phyloP scores from a whole-genome alignment of 2,797 vertebrate species.

The Manis javanica region DNA sequence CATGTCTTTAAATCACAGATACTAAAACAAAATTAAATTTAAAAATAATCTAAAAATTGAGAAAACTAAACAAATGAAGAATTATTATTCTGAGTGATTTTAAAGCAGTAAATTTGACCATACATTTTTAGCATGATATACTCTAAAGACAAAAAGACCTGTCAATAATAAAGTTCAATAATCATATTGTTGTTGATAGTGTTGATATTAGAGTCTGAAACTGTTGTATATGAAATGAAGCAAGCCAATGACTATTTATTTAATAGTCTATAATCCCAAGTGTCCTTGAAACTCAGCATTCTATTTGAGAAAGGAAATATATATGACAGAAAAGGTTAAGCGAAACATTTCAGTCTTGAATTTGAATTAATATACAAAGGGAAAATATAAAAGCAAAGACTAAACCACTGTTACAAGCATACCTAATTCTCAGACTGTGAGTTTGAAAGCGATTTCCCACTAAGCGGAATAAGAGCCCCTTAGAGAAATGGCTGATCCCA shows the following conservation, averaged over 20 bases:
- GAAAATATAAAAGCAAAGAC: neutral
- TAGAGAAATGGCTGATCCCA: neutral
- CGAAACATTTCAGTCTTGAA: neutral
- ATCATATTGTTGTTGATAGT: neutral
- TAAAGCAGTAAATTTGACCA: neutral
- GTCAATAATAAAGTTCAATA: neutral
- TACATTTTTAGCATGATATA: neutral
- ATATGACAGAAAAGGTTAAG: neutral
- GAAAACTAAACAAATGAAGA: neutral
- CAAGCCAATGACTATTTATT: neutral
- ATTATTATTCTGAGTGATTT: neutral
- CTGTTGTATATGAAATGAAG: neutral
- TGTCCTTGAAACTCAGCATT: neutral
- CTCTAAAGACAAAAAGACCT: neutral
- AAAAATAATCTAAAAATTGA: neutral
- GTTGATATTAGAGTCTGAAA: neutral
- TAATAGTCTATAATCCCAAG: neutral
- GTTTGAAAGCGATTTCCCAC: conserved; percentile 5
- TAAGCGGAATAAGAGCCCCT: neutral
- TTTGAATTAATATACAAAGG: neutral
- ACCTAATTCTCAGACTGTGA: neutral
- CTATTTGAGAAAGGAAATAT: neutral
- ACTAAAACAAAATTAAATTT: neutral
- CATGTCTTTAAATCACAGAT: neutral
- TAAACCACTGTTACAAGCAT: neutral